Evolutionary conservation across 2,113 vertebrate species (phyloP).

Genomic region (Redunca redunca): DNA sequence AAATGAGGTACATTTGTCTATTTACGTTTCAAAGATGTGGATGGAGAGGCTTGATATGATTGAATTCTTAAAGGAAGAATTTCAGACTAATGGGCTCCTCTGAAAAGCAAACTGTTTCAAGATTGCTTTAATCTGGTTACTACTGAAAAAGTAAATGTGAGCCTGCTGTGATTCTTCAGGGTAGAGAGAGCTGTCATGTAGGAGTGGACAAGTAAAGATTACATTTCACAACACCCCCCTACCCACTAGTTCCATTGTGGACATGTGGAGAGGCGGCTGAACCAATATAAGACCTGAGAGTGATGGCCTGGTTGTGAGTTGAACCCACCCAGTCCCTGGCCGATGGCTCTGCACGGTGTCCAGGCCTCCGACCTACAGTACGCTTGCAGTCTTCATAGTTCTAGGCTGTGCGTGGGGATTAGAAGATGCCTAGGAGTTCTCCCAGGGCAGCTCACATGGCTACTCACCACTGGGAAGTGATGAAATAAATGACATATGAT

Average conservation of each 20-base stretch:
- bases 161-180: background rate
- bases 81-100: background rate
- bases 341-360: background rate
- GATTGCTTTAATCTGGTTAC: background rate
- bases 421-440: background rate
- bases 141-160: background rate
- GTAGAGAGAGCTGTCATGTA: background rate
- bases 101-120: background rate
- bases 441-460: background rate
- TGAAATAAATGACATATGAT: too few species aligned
- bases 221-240: background rate
- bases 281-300: background rate
- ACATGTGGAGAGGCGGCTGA: background rate
- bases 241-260: accelerated
- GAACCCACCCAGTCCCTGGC: background rate
- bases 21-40: background rate
- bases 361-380: background rate
- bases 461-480: too few species aligned
- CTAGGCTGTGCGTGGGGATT: too few species aligned
- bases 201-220: background rate
- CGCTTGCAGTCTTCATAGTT: too few species aligned
- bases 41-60: background rate
- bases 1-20: background rate
- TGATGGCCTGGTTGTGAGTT: background rate
- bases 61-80: background rate